Base-by-base conservation (phyloP, 2,113 vertebrate species). In the Pluvialis apricaria region DNA sequence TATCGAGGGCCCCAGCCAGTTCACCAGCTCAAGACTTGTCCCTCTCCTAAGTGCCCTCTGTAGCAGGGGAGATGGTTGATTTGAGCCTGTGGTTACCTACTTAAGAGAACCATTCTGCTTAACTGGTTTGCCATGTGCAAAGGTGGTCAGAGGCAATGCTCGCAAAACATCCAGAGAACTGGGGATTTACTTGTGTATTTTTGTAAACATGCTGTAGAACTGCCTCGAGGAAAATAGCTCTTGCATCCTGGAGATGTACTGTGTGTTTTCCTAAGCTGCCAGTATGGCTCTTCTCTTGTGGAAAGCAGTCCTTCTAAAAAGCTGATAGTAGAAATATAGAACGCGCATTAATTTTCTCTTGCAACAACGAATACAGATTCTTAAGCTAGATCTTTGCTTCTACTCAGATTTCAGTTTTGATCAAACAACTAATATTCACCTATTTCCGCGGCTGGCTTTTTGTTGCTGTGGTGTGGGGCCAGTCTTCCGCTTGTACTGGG, bases 1-100 rank as follows among this genome's bases (percentile, higher is more conserved):
- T 3, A 12, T 2, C 0, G 3, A 8, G 26, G 11, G 2, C 11
- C 21, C 25, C 29, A 58, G 47, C 42, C 28, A n/a, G 28, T 11
- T 90, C 62, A 55, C 6, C 26, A 10, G 32, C 36, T 58, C 3
- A 1, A 68, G 61, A 25, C 15, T 29, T 34, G n/a, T 34, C 15
- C 20, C 1, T 5, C 32, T 77, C 73, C 6, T 44, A 11, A 36
- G 8, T 54, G 28, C 13, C 10, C 8, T 77, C 10, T 20, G 49
- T 86, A 58, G 24, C n/a, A 66, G 47, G 80, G 40, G 51, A 91
- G 49, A 11, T 68, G 31, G 13, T 58, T 72, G 70, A 6, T 82
- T 78, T 82, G 78, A 82, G 40, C 17, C 64, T 4, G 5, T 70
- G 38, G 26, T 75, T 82, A 19, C 8, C 0, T 31, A 20, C 3